Conservation (phyloP, 2,888 invertebrate species). For the Epinotia ramella region DNA sequence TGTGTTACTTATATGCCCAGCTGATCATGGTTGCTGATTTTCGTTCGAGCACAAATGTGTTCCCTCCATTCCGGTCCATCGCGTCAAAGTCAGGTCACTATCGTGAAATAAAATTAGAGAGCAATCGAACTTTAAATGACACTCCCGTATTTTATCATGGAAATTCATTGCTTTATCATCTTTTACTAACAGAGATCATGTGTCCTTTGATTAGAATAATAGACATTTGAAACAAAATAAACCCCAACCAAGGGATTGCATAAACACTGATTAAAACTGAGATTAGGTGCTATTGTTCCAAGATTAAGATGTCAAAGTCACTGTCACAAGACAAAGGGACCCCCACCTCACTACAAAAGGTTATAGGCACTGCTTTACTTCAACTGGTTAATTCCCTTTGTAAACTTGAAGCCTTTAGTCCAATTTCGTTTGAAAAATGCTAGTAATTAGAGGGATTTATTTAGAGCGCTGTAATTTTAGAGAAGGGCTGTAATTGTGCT, state of each 20-base stretch:
- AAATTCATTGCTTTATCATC: no score
- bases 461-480: not conserved
- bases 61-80: no score
- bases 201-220: not conserved
- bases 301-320: not conserved
- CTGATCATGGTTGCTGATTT: no score
- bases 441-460: not conserved
- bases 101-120: no score
- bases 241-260: not conserved
- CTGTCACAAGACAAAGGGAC: not conserved
- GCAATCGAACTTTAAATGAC: no score
- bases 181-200: not conserved
- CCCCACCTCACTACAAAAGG: not conserved
- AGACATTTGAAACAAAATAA: not conserved
- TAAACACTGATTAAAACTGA: not conserved
- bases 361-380: not conserved
- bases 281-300: slow-evolving; percentile 1
- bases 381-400: not conserved
- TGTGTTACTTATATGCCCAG: no score
- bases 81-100: no score
- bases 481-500: not conserved
- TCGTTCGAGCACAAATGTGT: no score
- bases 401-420: not conserved
- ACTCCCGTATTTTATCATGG: no score
- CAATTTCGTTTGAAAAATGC: slow-evolving; percentile 13